Evolutionary conservation across 2,888 invertebrate genomes (phyloP).

Genomic region (Phlogophora meticulosa): DNA sequence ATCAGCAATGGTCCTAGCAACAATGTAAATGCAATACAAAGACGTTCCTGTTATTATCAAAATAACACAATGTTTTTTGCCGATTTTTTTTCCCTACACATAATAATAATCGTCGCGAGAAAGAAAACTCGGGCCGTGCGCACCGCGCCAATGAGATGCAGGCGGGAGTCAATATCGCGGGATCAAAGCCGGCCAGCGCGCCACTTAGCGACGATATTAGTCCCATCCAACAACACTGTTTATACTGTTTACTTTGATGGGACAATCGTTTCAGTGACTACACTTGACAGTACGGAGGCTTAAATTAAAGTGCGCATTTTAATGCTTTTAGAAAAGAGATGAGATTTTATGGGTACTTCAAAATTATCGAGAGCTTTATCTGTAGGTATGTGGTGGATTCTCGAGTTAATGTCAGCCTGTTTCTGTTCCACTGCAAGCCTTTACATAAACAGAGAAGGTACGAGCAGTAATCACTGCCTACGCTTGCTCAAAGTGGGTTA

Average conservation of each 20-base stretch:
- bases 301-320: background rate
- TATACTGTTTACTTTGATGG: constrained; percentile 40
- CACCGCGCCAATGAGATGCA: constrained; percentile 62
- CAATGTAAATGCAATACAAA: too few relatives aligned
- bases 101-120: background rate
- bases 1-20: too few relatives aligned
- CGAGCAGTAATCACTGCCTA: too few relatives aligned
- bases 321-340: background rate
- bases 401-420: too few relatives aligned
- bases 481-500: too few relatives aligned
- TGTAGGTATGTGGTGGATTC: too few relatives aligned
- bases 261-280: constrained; percentile 28
- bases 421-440: too few relatives aligned
- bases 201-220: constrained; percentile 67
- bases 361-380: too few relatives aligned
- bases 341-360: background rate
- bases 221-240: constrained; percentile 49
- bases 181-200: constrained; percentile 64
- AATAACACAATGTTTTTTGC: too few relatives aligned
- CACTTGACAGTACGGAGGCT: background rate
- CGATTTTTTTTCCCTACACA: background rate
- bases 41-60: too few relatives aligned
- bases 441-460: too few relatives aligned
- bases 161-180: constrained; percentile 66
- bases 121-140: constrained; percentile 47